Evolutionary conservation across 2,113 vertebrate genomes (phyloP).

Genomic region (Pelobates fuscus): DNA sequence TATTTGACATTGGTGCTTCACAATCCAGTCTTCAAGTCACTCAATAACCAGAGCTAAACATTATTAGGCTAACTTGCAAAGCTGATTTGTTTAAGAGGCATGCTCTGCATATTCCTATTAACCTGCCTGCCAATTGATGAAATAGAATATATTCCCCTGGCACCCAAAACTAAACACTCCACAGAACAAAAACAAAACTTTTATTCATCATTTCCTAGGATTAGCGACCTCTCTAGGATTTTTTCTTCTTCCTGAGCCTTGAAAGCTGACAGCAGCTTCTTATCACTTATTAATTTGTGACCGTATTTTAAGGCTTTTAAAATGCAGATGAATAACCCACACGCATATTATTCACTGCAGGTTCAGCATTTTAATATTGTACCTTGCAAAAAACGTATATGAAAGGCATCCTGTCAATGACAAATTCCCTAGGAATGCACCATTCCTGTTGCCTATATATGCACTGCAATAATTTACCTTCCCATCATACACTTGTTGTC

Average conservation of each 20-base stretch:
- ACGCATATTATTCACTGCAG: neutral
- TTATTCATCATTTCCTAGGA: neutral
- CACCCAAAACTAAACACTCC: neutral
- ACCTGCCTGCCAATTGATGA: neutral
- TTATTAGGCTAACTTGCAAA: too few relatives aligned
- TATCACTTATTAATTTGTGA: conserved; percentile 15
- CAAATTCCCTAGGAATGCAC: neutral
- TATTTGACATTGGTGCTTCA: too few relatives aligned
- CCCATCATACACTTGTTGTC: neutral
- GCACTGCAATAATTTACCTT: neutral
- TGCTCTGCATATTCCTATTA: conserved; percentile 6
- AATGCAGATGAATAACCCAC: conserved; percentile 11
- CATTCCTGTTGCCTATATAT: neutral
- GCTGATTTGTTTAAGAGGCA: neutral
- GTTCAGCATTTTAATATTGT: neutral
- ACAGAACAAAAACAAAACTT: neutral
- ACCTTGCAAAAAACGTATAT: neutral
- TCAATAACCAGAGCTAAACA: too few relatives aligned
- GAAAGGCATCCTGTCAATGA: conserved; percentile 6
- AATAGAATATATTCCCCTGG: neutral
- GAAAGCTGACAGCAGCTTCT: neutral
- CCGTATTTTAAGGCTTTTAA: conserved; percentile 10
- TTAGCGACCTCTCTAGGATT: neutral
- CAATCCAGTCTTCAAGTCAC: too few relatives aligned
- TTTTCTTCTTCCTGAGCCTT: neutral